Conservation (phyloP, 1,140 invertebrate genomes). For the Laodelphax striatellus region DNA sequence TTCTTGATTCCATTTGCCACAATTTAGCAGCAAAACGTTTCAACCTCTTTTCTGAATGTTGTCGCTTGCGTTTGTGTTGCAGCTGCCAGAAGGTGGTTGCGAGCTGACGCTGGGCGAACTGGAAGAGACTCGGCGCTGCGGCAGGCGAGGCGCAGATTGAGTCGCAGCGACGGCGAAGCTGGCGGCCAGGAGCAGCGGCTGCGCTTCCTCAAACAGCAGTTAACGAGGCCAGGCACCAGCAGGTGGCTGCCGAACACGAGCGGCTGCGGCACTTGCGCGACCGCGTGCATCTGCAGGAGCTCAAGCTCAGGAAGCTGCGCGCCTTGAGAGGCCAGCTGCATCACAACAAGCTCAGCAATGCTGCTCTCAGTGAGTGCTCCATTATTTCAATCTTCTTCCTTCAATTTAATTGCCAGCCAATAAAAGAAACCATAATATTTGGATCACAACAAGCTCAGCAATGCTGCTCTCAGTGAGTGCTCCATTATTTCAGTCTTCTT, state of each 20-base stretch:
- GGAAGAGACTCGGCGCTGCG: constrained; percentile 89
- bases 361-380: constrained; percentile 73
- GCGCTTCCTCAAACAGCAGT: constrained; percentile 88
- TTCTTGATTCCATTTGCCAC: no score
- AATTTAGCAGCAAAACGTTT: no score
- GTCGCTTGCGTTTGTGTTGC: no score
- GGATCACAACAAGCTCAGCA: no score
- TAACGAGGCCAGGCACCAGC: constrained; percentile 68
- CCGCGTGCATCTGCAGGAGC: constrained; percentile 85
- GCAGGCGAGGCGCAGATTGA: constrained; percentile 95
- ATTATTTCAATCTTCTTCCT: neutral
- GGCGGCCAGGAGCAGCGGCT: constrained; percentile 86
- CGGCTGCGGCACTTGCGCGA: constrained; percentile 74
- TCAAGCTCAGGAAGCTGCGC: constrained; percentile 78
- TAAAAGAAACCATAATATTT: no score
- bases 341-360: constrained; percentile 79
- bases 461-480: no score
- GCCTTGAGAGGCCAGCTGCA: constrained; percentile 86
- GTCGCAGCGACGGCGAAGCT: constrained; percentile 79
- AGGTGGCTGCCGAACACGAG: constrained; percentile 79
- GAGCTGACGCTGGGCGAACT: constrained; percentile 83
- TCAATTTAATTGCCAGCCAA: no score
- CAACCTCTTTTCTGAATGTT: no score
- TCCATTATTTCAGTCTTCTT: no score
- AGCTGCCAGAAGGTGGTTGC: constrained; percentile 28